These are phyloP conservation scores for Hypena proboscidalis DNA, from an alignment of 2,888 invertebrate species.

Conservation along the genomic window DNA sequence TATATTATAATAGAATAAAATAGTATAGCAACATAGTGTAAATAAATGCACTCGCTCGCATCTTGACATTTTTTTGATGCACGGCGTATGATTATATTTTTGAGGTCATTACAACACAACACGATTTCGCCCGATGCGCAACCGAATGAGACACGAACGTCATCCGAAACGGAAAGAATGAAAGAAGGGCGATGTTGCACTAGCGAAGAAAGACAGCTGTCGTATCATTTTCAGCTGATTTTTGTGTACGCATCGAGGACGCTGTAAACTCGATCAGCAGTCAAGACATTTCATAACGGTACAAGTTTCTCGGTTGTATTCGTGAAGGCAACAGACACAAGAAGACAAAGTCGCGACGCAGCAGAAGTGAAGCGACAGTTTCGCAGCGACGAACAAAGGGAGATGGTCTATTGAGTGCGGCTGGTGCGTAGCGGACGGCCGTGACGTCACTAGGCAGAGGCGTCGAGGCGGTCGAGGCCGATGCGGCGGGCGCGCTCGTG, in stretches of 20 bases:
- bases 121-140: slow-evolving; percentile 65
- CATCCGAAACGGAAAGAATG: slow-evolving; percentile 62
- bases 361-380: slow-evolving; percentile 36
- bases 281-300: slow-evolving; percentile 43
- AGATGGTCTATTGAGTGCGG: slow-evolving; percentile 79
- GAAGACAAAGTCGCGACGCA: slow-evolving; percentile 25
- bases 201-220: slow-evolving; percentile 81
- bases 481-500: slow-evolving; percentile 78
- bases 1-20: not conserved
- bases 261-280: slow-evolving; percentile 43
- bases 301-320: slow-evolving; percentile 31
- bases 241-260: slow-evolving; percentile 78
- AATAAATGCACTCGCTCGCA: not conserved
- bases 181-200: slow-evolving; percentile 49
- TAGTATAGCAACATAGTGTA: not conserved
- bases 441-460: slow-evolving; percentile 79
- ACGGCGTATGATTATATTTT: slow-evolving; percentile 53
- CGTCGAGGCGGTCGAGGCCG: slow-evolving; percentile 68
- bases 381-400: slow-evolving; percentile 74
- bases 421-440: slow-evolving; percentile 72
- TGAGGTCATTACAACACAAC: slow-evolving; percentile 65
- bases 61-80: slow-evolving; percentile 23
- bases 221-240: slow-evolving; percentile 85
- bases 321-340: slow-evolving; percentile 17
- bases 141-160: slow-evolving; percentile 70